phyloP scores from a whole-genome alignment of 2,797 vertebrate species.

The Labroides dimidiatus region DNA sequence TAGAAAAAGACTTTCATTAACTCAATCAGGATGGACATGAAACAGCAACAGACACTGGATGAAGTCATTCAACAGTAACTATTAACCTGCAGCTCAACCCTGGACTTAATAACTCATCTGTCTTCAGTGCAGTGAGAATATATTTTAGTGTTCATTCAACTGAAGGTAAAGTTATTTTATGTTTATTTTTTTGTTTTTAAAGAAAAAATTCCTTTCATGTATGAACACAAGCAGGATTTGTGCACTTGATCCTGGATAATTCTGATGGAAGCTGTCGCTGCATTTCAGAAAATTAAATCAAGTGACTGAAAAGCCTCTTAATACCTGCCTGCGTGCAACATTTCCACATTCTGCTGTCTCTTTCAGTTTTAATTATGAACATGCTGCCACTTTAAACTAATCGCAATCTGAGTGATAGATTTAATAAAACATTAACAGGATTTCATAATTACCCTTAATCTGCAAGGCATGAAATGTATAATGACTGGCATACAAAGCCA shows the following conservation, averaged over 20 bases:
- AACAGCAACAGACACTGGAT: conserved; percentile 26
- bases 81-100: conserved; percentile 18
- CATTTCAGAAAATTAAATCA: conserved; percentile 59
- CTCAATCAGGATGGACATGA: conserved; percentile 19
- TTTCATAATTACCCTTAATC: conserved; percentile 44
- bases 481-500: conserved; percentile 21
- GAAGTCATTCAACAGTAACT: conserved; percentile 36
- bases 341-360: conserved; percentile 24
- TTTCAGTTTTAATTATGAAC: conserved; percentile 40
- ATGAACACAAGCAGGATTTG: conserved; percentile 16
- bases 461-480: conserved; percentile 10
- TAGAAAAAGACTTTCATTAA: conserved; percentile 30
- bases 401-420: conserved; percentile 39
- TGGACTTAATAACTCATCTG: conserved; percentile 4
- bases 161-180: conserved; percentile 7
- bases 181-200: neutral
- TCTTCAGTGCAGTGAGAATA: conserved; percentile 16
- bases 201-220: conserved; percentile 29
- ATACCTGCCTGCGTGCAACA: conserved; percentile 39
- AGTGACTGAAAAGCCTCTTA: conserved; percentile 62
- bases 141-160: conserved; percentile 1
- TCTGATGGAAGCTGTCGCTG: conserved; percentile 21
- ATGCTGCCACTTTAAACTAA: conserved; percentile 39
- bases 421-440: conserved; percentile 53
- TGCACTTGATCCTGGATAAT: conserved; percentile 42